Conservation (phyloP, 2,797 vertebrate species). For the Antrozous pallidus region DNA sequence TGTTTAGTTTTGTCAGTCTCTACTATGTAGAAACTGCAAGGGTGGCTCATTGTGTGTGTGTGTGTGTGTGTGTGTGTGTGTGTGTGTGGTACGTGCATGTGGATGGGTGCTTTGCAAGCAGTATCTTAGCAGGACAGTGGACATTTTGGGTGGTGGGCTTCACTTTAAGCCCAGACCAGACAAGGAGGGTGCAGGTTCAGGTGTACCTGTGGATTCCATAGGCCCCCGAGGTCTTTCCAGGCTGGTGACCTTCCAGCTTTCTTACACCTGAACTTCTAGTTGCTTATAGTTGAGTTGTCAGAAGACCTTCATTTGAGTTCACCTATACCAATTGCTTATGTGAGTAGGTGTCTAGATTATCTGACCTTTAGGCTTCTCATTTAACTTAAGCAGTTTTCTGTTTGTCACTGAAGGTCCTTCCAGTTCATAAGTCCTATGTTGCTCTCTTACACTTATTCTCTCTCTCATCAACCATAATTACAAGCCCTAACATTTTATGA, state of each 20-base stretch:
- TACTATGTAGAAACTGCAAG: background rate
- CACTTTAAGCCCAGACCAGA: background rate
- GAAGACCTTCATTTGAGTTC: background rate
- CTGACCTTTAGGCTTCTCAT: background rate
- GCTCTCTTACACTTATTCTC: background rate
- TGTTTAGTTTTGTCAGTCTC: background rate
- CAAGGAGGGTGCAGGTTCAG: background rate
- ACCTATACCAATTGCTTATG: background rate
- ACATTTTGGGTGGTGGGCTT: background rate
- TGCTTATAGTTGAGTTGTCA: background rate
- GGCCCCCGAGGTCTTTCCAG: background rate
- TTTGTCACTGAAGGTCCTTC: background rate
- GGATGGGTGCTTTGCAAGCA: background rate
- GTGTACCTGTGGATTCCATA: background rate
- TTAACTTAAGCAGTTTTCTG: background rate
- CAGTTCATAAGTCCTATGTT: background rate
- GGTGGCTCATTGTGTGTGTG: background rate
- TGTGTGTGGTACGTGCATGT: accelerated
- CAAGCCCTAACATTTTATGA: background rate
- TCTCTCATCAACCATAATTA: background rate
- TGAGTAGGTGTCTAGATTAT: background rate
- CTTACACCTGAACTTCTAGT: background rate
- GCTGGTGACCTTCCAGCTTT: background rate
- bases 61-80: accelerated
- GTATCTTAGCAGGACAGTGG: background rate